Percentiles rank a stretch among this genome's conserved stretches.
phyloP scores from a whole-genome alignment of 2,113 vertebrate species.

The Xiphophorus maculatus region DNA sequence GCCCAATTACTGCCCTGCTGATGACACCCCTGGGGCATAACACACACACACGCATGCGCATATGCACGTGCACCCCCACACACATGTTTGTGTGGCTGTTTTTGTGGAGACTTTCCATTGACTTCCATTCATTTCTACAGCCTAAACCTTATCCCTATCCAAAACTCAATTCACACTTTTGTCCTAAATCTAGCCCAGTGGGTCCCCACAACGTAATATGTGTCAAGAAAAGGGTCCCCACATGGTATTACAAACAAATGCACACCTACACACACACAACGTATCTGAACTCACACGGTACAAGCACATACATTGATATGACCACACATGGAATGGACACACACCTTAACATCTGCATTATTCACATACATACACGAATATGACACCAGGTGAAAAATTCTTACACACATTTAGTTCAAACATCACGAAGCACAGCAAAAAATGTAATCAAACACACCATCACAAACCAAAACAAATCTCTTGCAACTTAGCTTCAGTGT shows the following conservation, averaged over 20 bases:
- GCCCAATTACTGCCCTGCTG: conserved; percentile 83
- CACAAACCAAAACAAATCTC: conserved; percentile 52
- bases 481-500: conserved; percentile 60
- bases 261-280: background rate
- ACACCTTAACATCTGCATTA: background rate
- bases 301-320: background rate
- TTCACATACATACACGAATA: background rate
- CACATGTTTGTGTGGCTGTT: background rate
- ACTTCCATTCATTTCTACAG: no score
- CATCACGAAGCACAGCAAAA: conserved; percentile 54
- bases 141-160: no score
- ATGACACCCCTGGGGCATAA: conserved; percentile 75
- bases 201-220: no score
- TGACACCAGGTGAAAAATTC: background rate
- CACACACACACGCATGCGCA: conserved; percentile 37
- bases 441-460: conserved; percentile 25
- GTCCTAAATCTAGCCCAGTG: no score
- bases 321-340: background rate
- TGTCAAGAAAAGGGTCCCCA: no score
- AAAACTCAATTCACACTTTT: no score
- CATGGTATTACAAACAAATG: background rate
- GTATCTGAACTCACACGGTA: background rate
- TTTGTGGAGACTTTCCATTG: no score
- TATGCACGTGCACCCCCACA: no score
- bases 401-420: conserved; percentile 40